Evolutionary conservation across 1,140 invertebrate genomes (phyloP), one percentile per base, ranked within the genome.

Genomic region (Drosophila gunungcola): DNA sequence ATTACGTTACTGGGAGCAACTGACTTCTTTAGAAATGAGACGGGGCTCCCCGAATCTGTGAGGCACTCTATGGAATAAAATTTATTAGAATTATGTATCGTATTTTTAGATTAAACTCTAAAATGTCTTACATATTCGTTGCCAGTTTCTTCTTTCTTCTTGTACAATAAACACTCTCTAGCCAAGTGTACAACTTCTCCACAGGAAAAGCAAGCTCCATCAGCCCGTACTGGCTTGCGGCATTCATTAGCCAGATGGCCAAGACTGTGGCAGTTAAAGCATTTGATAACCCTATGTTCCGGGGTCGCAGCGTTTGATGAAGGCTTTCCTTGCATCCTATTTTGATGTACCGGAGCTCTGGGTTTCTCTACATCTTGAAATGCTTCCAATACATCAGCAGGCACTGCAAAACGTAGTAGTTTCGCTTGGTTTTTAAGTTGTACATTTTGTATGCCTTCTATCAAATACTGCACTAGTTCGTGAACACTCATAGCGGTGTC

Each of bases 301-400:
- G 16, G 16, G 16, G 16, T 21, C 16, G 16, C 16, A 21, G 16
- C 16, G 16, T 21, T 21, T 21, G 16, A 21, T 21, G 16, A 21
- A 21, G 16, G 1, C 16, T 21, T 21, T 21, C 16, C 16, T 21
- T 21, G 16, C 16, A 41, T 38, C 38, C 38, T n/a, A 41, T 38
- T 38, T 38, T 38, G 36, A 11, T 13, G 39, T 41, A 41, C 39
- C 39, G n/a, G 39, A 41, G 39, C n/a, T 41, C 39, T 41, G 39
- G 39, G 39, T 41, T 41, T 41, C 39, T 13, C 39, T 41, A 41
- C n/a, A 41, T 41, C 39, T 41, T 41, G 39, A 41, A 41, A 41
- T 12, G 39, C 39, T 13, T 41, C 39, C 39, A 41, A 41, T 6
- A 41, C n/a, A 41, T 41, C 39, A 41, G 39, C 16, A 21, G 16